Conservation (phyloP, 2,113 vertebrate genomes). For the Sminthopsis crassicaudata region DNA sequence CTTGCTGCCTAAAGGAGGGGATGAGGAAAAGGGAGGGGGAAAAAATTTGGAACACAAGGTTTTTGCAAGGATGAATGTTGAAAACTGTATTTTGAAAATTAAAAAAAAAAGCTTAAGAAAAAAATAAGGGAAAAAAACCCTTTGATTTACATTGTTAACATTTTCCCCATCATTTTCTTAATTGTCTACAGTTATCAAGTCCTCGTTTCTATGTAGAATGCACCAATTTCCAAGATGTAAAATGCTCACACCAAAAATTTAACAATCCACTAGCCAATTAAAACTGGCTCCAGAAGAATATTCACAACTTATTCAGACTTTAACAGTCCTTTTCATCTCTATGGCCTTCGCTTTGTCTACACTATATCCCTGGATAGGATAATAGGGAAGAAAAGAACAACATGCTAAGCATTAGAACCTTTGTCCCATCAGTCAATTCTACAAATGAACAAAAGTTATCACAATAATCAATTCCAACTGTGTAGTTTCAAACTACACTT, state of each 20-base stretch:
- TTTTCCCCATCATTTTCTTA: background rate
- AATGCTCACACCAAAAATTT: background rate
- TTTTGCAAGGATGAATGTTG: no score
- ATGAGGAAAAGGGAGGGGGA: no score
- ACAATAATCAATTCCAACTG: background rate
- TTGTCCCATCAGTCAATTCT: background rate
- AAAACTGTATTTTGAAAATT: no score
- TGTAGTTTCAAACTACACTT: background rate
- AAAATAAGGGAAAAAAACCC: no score
- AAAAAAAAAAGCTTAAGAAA: no score
- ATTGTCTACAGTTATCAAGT: background rate
- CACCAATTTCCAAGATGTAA: background rate
- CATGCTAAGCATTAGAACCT: background rate
- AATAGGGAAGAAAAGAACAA: background rate
- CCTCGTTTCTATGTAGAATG: background rate
- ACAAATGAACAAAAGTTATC: background rate
- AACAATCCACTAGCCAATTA: background rate
- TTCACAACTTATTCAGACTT: background rate
- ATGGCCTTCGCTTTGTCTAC: background rate
- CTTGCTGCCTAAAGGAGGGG: no score
- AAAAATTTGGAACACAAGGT: no score
- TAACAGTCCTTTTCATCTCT: background rate
- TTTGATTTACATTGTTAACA: background rate
- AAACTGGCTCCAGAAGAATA: background rate
- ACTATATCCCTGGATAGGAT: background rate